A percentile compares a stretch with the other conserved stretches of the same genome.
Conservation (phyloP, 2,888 invertebrate genomes). For the Erebia palarica region DNA sequence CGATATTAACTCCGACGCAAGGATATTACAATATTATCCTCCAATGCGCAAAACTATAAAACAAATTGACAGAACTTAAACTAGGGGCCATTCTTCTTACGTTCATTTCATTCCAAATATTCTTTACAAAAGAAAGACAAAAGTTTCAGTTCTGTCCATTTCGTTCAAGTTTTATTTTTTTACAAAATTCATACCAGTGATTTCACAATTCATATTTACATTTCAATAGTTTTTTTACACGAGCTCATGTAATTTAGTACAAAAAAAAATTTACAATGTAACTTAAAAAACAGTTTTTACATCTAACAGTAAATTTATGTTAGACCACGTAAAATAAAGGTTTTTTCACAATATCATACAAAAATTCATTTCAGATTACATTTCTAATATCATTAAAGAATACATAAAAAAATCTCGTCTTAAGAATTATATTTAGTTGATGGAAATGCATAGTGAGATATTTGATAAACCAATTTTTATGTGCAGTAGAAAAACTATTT, state of each 20-base stretch:
- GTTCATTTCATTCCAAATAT: not conserved
- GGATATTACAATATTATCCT: too few species aligned
- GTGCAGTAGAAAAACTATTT: not conserved
- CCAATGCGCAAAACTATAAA: not conserved
- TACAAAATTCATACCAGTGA: not conserved
- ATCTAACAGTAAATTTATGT: constrained; percentile 1
- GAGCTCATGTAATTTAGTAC: not conserved
- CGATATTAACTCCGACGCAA: not conserved
- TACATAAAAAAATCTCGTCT: constrained; percentile 2
- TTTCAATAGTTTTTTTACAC: not conserved
- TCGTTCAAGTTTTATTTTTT: not conserved
- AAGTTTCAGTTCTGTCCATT: not conserved
- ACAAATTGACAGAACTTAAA: not conserved
- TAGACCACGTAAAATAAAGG: not conserved
- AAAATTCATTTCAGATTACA: not conserved
- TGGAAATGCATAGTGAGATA: not conserved
- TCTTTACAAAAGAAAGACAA: not conserved
- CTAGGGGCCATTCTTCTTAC: not conserved
- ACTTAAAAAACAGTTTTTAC: not conserved
- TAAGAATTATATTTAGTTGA: not conserved
- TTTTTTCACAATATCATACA: not conserved
- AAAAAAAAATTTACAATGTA: not conserved
- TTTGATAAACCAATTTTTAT: not conserved
- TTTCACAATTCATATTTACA: not conserved
- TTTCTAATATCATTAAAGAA: constrained; percentile 2